Evolutionary conservation across 2,113 vertebrate genomes (phyloP).

Genomic region (Neomonachus schauinslandi): DNA sequence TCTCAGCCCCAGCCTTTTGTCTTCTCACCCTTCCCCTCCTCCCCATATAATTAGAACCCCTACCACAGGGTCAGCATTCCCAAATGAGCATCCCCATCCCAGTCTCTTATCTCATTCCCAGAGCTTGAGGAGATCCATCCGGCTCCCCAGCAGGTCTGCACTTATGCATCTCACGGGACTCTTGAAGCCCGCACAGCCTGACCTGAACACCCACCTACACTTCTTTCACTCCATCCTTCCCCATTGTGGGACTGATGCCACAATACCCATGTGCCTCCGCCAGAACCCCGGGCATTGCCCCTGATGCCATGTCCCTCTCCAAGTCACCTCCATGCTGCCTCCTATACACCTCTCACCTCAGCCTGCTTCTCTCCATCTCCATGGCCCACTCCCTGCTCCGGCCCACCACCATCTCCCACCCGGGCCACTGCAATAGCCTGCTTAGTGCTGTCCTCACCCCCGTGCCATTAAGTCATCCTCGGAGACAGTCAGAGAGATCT

Average conservation of each 20-base stretch:
- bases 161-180: too few relatives aligned
- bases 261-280: too few relatives aligned
- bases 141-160: neutral
- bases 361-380: neutral
- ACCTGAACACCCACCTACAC: neutral
- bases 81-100: neutral
- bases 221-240: neutral
- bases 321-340: neutral
- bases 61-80: neutral
- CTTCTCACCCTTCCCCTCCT: neutral
- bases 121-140: neutral
- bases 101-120: neutral
- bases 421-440: neutral
- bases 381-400: neutral
- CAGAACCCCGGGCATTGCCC: neutral
- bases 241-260: neutral
- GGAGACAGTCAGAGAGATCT: neutral
- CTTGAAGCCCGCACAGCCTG: neutral
- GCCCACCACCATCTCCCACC: too few relatives aligned
- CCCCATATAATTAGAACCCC: rapidly evolving
- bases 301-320: neutral
- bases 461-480: neutral
- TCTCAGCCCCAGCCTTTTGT: neutral
- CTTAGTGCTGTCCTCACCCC: neutral
- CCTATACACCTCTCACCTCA: neutral